These are phyloP conservation scores for Oasisia sp. DNA, from an alignment of 2,888 invertebrate genomes.

Conservation along the genomic window DNA sequence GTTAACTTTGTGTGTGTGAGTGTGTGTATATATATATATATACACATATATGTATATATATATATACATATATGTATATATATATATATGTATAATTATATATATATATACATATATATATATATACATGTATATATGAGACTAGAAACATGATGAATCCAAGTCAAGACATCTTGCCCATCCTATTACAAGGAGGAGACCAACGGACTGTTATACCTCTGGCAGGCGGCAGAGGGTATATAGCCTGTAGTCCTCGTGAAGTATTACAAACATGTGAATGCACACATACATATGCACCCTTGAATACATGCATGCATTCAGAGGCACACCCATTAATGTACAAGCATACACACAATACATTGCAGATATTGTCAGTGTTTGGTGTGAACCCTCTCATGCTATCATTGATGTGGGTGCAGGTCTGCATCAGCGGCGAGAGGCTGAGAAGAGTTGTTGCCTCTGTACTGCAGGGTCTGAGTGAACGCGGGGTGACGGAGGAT, in stretches of 20 bases:
- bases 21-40: too few relatives aligned
- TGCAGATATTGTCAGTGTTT: not conserved
- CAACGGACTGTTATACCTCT: too few relatives aligned
- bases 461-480: not conserved
- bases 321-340: not conserved
- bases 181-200: too few relatives aligned
- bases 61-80: too few relatives aligned
- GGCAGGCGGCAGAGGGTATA: not conserved
- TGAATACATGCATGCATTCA: not conserved
- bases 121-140: too few relatives aligned
- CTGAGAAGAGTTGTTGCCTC: not conserved
- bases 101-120: too few relatives aligned
- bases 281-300: not conserved
- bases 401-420: not conserved
- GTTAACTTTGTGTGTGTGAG: too few relatives aligned
- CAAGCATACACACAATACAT: not conserved
- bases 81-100: too few relatives aligned
- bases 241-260: not conserved
- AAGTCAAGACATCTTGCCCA: too few relatives aligned
- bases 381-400: not conserved
- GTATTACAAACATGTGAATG: not conserved
- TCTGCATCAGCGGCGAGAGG: not conserved
- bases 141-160: not conserved
- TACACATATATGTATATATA: too few relatives aligned
- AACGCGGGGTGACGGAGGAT: not conserved